Percentiles rank a stretch among this genome's conserved stretches.
Evolutionary conservation across 2,797 vertebrate species (phyloP).

Genomic region (Epinephelus awoara): DNA sequence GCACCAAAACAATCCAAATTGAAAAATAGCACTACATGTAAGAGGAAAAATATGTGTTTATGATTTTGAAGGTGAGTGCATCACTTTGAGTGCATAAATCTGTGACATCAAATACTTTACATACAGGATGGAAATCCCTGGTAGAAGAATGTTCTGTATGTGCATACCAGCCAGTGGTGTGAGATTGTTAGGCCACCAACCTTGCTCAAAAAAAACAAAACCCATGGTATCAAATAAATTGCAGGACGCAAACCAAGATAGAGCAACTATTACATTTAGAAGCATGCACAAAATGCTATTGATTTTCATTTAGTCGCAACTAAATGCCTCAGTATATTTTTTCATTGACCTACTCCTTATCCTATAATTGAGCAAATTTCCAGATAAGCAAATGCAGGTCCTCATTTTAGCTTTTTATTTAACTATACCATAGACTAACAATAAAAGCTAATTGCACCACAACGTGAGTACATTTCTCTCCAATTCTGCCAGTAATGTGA

Average conservation of each 20-base stretch:
- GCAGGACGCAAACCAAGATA: background rate
- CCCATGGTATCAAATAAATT: conserved; percentile 2
- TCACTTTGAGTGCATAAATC: background rate
- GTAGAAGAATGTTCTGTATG: background rate
- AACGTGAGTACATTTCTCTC: conserved; percentile 2
- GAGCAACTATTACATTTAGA: conserved; percentile 27
- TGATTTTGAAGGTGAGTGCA: background rate
- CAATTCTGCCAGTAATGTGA: background rate
- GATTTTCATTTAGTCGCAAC: conserved; percentile 38
- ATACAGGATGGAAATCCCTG: background rate
- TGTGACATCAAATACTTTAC: background rate
- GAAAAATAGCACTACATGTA: too few species aligned
- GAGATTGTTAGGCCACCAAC: background rate
- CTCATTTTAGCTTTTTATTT: conserved; percentile 3
- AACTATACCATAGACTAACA: background rate
- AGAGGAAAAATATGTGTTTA: too few species aligned
- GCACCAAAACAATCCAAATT: too few species aligned
- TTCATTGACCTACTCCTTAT: conserved; percentile 8
- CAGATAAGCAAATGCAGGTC: conserved; percentile 19
- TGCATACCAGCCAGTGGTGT: background rate
- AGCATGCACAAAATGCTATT: conserved; percentile 30
- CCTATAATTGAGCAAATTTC: conserved; percentile 34
- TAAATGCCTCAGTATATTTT: conserved; percentile 13
- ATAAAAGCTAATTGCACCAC: conserved; percentile 4
- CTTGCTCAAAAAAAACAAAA: background rate